A percentile compares a stretch with the other conserved stretches of the same genome.
phyloP scores from a whole-genome alignment of 37 sponge, comb jelly and placozoan genomes.

The Hormiphora californensis region DNA sequence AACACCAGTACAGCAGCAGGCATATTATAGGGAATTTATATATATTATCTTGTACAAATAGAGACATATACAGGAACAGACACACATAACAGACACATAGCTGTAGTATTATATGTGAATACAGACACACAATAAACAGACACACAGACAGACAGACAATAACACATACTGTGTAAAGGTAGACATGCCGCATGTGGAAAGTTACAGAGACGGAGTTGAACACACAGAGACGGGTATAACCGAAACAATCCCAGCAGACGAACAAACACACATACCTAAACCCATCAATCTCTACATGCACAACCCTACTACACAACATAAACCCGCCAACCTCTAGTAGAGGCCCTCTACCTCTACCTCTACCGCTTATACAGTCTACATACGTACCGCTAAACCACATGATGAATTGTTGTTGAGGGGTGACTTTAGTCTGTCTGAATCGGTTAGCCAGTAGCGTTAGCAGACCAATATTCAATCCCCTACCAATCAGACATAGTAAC shows the following conservation, averaged over 20 bases:
- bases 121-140: background rate
- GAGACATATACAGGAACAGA: background rate
- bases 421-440: constrained; percentile 73
- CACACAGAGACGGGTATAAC: background rate
- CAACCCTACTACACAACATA: background rate
- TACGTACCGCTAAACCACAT: constrained; percentile 92
- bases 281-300: background rate
- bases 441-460: constrained; percentile 71
- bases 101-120: background rate
- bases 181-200: no score
- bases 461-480: constrained; percentile 87
- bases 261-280: background rate
- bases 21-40: no score
- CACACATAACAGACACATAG: background rate
- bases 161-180: no score
- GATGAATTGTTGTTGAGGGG: constrained; percentile 71
- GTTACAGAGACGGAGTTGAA: background rate
- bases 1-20: no score
- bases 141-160: background rate
- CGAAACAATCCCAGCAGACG: background rate
- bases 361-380: background rate
- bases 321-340: background rate
- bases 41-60: no score
- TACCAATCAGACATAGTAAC: constrained; percentile 71
- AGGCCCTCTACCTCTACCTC: no score